Conservation (phyloP, 2,888 invertebrate genomes). For the Pandemis heparana region DNA sequence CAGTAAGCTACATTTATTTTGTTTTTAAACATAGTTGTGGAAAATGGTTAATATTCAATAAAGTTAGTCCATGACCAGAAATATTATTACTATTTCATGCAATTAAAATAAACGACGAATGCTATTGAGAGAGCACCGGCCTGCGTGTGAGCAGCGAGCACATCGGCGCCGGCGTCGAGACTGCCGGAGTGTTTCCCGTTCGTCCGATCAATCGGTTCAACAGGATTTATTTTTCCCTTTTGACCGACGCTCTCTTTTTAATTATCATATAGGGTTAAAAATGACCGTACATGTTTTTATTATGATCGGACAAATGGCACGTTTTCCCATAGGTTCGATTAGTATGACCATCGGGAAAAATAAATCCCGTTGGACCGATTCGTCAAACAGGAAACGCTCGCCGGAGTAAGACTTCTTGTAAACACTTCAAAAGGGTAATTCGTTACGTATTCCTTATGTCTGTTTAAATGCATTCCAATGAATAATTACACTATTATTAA, state of each 20-base stretch:
- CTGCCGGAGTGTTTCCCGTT: not conserved
- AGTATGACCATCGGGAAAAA: no score
- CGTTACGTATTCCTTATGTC: conserved; percentile 13
- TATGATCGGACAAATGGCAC: no score
- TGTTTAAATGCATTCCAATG: conserved; percentile 37
- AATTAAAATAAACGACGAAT: conserved; percentile 1
- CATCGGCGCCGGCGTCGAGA: not conserved
- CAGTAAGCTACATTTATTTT: conserved; percentile 7
- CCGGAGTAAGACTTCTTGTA: conserved; percentile 18
- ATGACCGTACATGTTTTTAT: no score
- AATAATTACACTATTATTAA: conserved; percentile 27
- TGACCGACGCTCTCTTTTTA: no score
- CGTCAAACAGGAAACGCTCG: not conserved
- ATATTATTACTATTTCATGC: conserved; percentile 7
- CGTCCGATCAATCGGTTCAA: no score
- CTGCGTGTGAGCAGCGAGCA: not conserved
- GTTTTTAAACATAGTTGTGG: not conserved
- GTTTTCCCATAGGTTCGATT: no score
- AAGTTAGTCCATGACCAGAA: conserved; percentile 26
- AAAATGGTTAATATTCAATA: conserved; percentile 13
- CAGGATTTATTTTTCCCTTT: no score
- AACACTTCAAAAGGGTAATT: conserved; percentile 22
- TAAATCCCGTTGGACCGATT: no score
- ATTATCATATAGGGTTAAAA: no score
- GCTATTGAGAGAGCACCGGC: not conserved